Evolutionary conservation across 2,888 invertebrate species (phyloP).

Genomic region (Trachelus stipa): DNA sequence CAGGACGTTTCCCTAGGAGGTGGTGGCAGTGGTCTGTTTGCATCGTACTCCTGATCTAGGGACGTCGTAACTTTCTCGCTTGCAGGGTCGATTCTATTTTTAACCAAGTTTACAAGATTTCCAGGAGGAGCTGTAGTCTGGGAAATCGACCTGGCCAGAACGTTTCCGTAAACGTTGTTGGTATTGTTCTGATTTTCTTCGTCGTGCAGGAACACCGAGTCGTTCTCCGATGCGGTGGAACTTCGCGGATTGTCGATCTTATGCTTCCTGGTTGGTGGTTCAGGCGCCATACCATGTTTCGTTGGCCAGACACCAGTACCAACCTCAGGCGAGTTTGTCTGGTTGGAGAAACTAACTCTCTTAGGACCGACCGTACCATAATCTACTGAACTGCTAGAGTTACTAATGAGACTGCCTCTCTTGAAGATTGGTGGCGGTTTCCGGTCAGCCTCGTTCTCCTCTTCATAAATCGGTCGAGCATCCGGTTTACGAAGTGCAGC

Average conservation of each 20-base stretch:
- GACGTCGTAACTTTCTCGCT: neutral
- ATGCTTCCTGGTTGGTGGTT: constrained; percentile 58
- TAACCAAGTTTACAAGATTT: neutral
- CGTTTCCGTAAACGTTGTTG: constrained; percentile 37
- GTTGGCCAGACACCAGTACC: constrained; percentile 66
- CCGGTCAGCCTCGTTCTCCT: constrained; percentile 33
- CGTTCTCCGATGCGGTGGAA: constrained; percentile 35
- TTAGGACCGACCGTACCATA: constrained; percentile 64
- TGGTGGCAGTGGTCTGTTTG: constrained; percentile 65
- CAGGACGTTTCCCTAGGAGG: constrained; percentile 46
- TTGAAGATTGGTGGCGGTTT: constrained; percentile 68
- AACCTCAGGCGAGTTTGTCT: constrained; percentile 40
- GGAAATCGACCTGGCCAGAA: constrained; percentile 18
- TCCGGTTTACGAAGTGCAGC: constrained; percentile 26
- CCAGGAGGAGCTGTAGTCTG: constrained; percentile 2
- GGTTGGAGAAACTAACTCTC: constrained; percentile 69
- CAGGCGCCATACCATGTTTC: constrained; percentile 65
- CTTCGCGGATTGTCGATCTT: constrained; percentile 41
- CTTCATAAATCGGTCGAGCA: constrained; percentile 43
- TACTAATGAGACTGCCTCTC: constrained; percentile 68
- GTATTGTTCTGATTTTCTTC: constrained; percentile 34
- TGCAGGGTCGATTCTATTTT: neutral
- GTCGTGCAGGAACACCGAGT: constrained; percentile 38
- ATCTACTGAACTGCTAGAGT: constrained; percentile 55
- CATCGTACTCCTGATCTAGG: constrained; percentile 50